These are phyloP conservation scores for Cylloceria caligata DNA, from an alignment of 2,888 invertebrate genomes.

Conservation along the genomic window DNA sequence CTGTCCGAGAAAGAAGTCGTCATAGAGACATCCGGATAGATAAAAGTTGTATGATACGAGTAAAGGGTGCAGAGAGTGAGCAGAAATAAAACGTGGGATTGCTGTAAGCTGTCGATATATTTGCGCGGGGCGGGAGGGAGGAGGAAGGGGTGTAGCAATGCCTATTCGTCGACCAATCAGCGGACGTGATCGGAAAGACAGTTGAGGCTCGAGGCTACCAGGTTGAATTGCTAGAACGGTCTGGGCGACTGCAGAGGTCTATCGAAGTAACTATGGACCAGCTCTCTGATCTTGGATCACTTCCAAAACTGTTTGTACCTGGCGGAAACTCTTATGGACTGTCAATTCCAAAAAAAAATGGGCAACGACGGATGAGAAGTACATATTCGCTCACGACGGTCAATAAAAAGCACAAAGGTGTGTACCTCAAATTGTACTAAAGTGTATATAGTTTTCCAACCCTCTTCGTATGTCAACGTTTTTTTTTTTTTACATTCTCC, in stretches of 20 bases:
- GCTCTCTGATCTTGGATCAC: slow-evolving; percentile 67
- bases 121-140: no score
- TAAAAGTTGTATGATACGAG: slow-evolving; percentile 21
- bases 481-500: background rate
- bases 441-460: background rate
- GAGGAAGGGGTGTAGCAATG: no score
- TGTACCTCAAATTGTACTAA: background rate
- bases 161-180: slow-evolving; percentile 72
- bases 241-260: slow-evolving; percentile 45
- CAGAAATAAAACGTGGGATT: background rate
- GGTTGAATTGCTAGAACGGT: slow-evolving; percentile 37
- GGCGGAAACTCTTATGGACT: slow-evolving; percentile 40
- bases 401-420: background rate
- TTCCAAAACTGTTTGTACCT: slow-evolving; percentile 71
- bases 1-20: background rate
- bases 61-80: slow-evolving; percentile 34
- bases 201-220: slow-evolving; percentile 46
- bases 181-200: slow-evolving; percentile 74
- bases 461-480: background rate
- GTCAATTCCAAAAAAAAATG: slow-evolving; percentile 45
- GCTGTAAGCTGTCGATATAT: slow-evolving; percentile 1
- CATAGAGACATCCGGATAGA: background rate
- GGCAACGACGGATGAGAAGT: slow-evolving; percentile 40
- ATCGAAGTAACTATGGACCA: slow-evolving; percentile 38
- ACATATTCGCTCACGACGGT: background rate